Base-by-base conservation (phyloP, 2,888 invertebrate genomes). In the Tipula vernalis region DNA sequence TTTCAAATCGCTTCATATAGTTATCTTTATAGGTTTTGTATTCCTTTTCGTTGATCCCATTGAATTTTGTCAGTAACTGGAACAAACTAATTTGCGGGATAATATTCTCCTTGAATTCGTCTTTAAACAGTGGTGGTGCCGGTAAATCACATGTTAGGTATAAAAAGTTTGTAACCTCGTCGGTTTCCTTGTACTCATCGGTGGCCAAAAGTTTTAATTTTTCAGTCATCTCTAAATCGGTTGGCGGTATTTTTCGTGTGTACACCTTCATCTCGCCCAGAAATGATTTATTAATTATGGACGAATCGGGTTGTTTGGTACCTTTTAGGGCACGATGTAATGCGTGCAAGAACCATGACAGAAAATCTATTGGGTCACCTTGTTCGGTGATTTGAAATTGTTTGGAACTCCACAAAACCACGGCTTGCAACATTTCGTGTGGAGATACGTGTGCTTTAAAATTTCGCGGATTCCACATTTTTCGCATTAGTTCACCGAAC, bases 11-110 rank as follows among this genome's bases (percentile, higher is more conserved):
- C 91, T 99, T 99, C 93, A 99, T 93, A 90, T 98, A 98, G 90
- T 99, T 99, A 91, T 99, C 99, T 90, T 99, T 99, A 92, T 99
- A 99, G 0, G 99, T 99, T 93, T 99, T 99, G 92, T 99, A 99
- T 90, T 99, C 99, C 91, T 99, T 99, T 89, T 99, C 98, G 4
- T 95, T 93, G 88, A 96, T 94, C 0, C 99, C 99, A 91, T 99
- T 99, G 91, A 99, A 99, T 92, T 99, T 99, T 71, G 96, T 96
- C 87, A 99, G 93, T 39, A 99, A 92, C 88, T 97, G 97, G 90
- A 97, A 98, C 44, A 99, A 93, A 91, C 99, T 99, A 0, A 98
- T 97, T 96, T 96, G 90, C 85, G 99, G 99, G 90, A 99, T 99
- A 89, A 99, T 99, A 91, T 99, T 99, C 92, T 99, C 99, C 88